Evolutionary conservation across 1,140 invertebrate species (phyloP).

Genomic region (Cydia strobilella): DNA sequence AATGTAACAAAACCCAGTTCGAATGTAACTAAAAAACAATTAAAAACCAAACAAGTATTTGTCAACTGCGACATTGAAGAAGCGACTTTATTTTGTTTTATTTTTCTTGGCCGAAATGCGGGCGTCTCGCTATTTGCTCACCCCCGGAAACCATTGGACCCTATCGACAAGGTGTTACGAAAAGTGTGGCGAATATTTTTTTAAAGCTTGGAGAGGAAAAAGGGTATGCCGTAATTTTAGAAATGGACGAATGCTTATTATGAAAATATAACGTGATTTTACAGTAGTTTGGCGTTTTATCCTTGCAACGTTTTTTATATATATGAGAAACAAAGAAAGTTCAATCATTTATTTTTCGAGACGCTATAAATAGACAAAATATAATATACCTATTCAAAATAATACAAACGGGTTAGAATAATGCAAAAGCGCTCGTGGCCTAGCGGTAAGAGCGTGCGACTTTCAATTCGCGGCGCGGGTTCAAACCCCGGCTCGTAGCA

Average conservation of each 20-base stretch:
- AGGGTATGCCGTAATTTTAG: background rate
- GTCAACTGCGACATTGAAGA: slow-evolving; percentile 16
- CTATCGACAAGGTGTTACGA: slow-evolving; percentile 12
- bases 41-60: slow-evolving; percentile 28
- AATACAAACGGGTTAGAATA: too few relatives aligned
- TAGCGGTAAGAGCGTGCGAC: too few relatives aligned
- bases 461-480: too few relatives aligned
- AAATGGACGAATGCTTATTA: slow-evolving; percentile 5
- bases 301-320: background rate
- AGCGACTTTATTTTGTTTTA: slow-evolving; percentile 29
- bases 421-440: too few relatives aligned
- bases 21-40: background rate
- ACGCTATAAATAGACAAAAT: too few relatives aligned
- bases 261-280: background rate
- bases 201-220: background rate
- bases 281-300: background rate
- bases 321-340: too few relatives aligned
- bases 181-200: slow-evolving; percentile 13
- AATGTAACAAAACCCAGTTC: background rate
- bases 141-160: slow-evolving; percentile 4
- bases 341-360: too few relatives aligned
- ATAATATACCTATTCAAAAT: too few relatives aligned
- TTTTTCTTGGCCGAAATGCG: slow-evolving; percentile 18
- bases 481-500: too few relatives aligned
- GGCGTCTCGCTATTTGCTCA: slow-evolving; percentile 18